A percentile compares a stretch with the other conserved stretches of the same genome.
Evolutionary conservation across 2,888 invertebrate species (phyloP).

Genomic region (Brenthis ino): DNA sequence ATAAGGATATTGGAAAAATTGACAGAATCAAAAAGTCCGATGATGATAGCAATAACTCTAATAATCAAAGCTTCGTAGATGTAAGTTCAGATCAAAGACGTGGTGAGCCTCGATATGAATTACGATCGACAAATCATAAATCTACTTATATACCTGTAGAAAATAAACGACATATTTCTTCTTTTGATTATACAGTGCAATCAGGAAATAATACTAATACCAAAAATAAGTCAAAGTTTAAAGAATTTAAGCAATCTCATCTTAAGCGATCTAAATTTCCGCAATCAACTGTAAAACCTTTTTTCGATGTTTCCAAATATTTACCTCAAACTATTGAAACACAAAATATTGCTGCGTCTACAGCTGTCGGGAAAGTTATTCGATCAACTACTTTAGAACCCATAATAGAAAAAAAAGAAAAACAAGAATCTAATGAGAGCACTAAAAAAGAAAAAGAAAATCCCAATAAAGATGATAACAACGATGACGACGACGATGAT

Average conservation of each 20-base stretch:
- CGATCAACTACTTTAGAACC: slow-evolving; percentile 43
- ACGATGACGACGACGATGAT: slow-evolving; percentile 46
- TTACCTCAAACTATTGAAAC: slow-evolving; percentile 47
- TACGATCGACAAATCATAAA: slow-evolving; percentile 65
- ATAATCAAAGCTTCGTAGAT: slow-evolving; percentile 57
- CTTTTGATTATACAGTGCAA: slow-evolving; percentile 58
- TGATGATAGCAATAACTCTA: slow-evolving; percentile 43
- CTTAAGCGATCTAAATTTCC: slow-evolving; percentile 33
- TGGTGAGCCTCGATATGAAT: slow-evolving; percentile 74
- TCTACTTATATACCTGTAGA: slow-evolving; percentile 60
- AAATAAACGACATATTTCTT: slow-evolving; percentile 61
- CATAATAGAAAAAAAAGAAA: slow-evolving; percentile 19
- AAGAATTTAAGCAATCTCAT: slow-evolving; percentile 28
- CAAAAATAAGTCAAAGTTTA: slow-evolving; percentile 32
- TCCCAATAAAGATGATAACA: slow-evolving; percentile 55
- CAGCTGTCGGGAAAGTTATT: slow-evolving; percentile 50
- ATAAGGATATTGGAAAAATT: slow-evolving; percentile 67
- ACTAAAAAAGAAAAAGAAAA: slow-evolving; percentile 43
- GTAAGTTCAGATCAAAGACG: slow-evolving; percentile 62
- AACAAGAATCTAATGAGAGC: slow-evolving; percentile 33
- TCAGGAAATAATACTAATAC: slow-evolving; percentile 37
- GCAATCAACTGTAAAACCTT: slow-evolving; percentile 44
- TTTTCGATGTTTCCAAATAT: slow-evolving; percentile 53
- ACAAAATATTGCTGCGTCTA: slow-evolving; percentile 57
- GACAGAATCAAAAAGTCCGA: slow-evolving; percentile 55